Conservation (phyloP, 2,113 vertebrate genomes). For the Dolichotis patagonum region DNA sequence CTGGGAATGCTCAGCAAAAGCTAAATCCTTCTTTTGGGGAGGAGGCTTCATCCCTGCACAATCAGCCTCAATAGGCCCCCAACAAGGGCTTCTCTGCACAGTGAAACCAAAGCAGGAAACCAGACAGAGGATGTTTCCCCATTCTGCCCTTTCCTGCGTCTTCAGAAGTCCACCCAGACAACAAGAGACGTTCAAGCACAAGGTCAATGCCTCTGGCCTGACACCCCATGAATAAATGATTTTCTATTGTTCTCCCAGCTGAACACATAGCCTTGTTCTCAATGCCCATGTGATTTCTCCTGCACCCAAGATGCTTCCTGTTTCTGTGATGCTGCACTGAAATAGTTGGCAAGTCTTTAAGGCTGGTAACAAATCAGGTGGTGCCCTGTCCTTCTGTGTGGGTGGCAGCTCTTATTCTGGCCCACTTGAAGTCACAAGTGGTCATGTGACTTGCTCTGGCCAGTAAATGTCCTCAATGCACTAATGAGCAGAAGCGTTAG, state of each 20-base stretch:
- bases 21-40: background rate
- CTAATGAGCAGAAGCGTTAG: background rate
- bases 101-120: background rate
- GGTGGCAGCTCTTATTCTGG: background rate
- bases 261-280: background rate
- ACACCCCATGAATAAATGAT: background rate
- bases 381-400: background rate
- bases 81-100: background rate
- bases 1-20: background rate
- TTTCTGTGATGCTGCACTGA: background rate
- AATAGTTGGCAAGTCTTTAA: background rate
- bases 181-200: background rate
- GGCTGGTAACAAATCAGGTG: fast-evolving
- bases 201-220: background rate
- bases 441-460: background rate
- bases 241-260: background rate
- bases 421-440: background rate
- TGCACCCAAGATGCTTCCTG: background rate
- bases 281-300: background rate
- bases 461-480: background rate
- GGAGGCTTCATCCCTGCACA: background rate
- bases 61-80: background rate
- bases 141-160: background rate
- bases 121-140: background rate
- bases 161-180: background rate